Evolutionary conservation across 92 coral and sea anemone genomes (phyloP).

Genomic region (Epizoanthus illoricatus): DNA sequence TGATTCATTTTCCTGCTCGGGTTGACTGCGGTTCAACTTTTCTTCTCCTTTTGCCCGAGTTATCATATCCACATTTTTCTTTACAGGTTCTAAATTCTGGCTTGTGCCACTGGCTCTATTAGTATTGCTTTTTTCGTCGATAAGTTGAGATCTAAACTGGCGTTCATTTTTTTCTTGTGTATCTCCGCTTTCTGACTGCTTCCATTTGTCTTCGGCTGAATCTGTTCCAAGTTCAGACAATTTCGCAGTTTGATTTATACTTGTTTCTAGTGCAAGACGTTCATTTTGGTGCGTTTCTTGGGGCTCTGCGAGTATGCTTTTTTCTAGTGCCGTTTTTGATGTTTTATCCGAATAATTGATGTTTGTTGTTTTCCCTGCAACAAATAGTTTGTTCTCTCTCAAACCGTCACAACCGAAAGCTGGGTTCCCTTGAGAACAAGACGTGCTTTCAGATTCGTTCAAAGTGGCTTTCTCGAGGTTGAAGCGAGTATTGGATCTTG

Average conservation of each 20-base stretch:
- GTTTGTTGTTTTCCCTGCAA: not conserved
- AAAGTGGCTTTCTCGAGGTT: not conserved
- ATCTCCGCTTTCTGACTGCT: not conserved
- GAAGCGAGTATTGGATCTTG: not conserved
- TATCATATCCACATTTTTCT: not conserved
- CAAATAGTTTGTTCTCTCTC: not conserved
- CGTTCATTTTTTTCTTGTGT: not conserved
- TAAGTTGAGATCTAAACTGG: not conserved
- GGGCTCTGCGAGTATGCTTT: not conserved
- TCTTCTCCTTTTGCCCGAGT: conserved; percentile 24
- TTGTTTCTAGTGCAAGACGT: not conserved
- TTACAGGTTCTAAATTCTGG: conserved; percentile 4
- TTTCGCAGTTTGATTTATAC: not conserved
- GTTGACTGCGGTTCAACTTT: not conserved
- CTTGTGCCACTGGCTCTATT: not conserved
- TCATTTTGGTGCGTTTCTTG: conserved; percentile 7
- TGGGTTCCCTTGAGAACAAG: not conserved
- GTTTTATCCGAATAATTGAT: too few species aligned
- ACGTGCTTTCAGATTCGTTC: not conserved
- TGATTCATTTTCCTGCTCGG: not conserved
- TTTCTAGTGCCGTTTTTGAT: not conserved
- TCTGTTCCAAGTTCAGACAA: not conserved
- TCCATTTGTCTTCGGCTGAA: not conserved
- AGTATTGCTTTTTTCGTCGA: not conserved
- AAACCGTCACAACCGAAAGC: not conserved